These are phyloP conservation scores for Brachynemurus nebulosus DNA, from an alignment of 2,888 invertebrate species.

Conservation along the genomic window DNA sequence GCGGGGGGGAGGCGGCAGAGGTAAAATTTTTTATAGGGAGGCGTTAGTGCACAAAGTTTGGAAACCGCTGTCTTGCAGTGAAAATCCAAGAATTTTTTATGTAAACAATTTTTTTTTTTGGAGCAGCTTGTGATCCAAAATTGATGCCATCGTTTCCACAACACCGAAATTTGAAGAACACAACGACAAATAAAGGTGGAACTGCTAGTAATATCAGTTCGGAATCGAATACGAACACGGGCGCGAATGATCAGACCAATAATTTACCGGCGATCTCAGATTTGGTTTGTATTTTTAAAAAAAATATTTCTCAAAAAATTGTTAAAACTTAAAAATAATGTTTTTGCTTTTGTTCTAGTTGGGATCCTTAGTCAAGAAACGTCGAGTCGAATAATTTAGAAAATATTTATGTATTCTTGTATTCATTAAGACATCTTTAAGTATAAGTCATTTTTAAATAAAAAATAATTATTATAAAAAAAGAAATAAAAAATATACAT, in stretches of 20 bases:
- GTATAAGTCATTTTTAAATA: too few species aligned
- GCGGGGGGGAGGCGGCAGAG: too few species aligned
- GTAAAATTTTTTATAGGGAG: too few species aligned
- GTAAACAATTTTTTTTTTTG: slow-evolving; percentile 16
- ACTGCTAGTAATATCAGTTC: slow-evolving; percentile 13
- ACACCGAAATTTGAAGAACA: slow-evolving; percentile 68
- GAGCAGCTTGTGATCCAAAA: slow-evolving; percentile 85
- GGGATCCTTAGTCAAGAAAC: slow-evolving; percentile 68
- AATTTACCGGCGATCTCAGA: slow-evolving; percentile 71
- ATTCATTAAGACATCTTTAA: background rate
- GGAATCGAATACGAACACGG: slow-evolving; percentile 38
- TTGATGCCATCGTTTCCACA: slow-evolving; percentile 98
- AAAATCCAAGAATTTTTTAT: background rate
- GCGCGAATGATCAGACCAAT: slow-evolving; percentile 55
- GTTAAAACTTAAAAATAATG: slow-evolving; percentile 11
- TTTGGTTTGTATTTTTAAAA: slow-evolving; percentile 35
- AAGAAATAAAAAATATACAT: too few species aligned
- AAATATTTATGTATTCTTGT: background rate
- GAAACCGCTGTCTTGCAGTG: too few species aligned
- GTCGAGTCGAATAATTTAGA: slow-evolving; percentile 48
- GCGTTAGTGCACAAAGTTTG: too few species aligned
- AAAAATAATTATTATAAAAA: too few species aligned
- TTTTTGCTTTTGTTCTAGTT: slow-evolving; percentile 30
- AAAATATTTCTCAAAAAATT: slow-evolving; percentile 10
- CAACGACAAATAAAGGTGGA: slow-evolving; percentile 27